These are phyloP conservation scores for Stylophora pistillata DNA, from an alignment of 64 coral and sea anemone genomes.

Conservation along the genomic window DNA sequence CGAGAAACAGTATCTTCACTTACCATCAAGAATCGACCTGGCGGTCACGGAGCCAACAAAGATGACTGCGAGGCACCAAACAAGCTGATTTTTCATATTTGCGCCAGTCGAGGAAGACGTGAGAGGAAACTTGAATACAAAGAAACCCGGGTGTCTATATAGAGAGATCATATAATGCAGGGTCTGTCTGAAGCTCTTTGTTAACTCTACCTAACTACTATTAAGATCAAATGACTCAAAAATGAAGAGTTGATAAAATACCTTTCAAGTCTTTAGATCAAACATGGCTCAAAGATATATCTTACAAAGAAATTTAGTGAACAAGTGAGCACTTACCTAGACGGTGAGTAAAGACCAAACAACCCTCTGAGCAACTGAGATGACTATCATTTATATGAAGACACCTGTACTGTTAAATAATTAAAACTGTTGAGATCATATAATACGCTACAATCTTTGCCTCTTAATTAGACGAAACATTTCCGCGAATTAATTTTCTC, in stretches of 20 bases:
- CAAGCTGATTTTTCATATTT: background rate
- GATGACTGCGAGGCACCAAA: background rate
- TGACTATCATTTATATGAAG: background rate
- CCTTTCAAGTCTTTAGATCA: background rate
- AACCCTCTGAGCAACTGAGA: background rate
- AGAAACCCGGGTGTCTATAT: too few species aligned
- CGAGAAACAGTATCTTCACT: background rate
- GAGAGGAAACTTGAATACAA: background rate
- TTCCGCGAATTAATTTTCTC: too few species aligned
- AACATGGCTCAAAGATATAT: background rate
- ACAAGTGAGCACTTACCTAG: background rate
- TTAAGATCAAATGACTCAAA: too few species aligned
- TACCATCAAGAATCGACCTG: background rate
- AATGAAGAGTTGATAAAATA: background rate
- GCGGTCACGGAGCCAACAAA: background rate
- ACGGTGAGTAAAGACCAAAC: background rate
- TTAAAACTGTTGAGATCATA: background rate
- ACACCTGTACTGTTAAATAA: background rate
- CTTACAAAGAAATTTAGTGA: background rate
- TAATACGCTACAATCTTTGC: too few species aligned
- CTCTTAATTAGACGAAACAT: too few species aligned
- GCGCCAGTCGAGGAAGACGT: background rate
- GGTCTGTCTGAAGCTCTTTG: too few species aligned
- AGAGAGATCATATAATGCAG: too few species aligned
- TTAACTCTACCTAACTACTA: too few species aligned